Percentiles rank a stretch among this genome's conserved stretches.
These are phyloP conservation scores for Delichon dasypus DNA, from an alignment of 2,797 vertebrate species.

Conservation along the genomic window DNA sequence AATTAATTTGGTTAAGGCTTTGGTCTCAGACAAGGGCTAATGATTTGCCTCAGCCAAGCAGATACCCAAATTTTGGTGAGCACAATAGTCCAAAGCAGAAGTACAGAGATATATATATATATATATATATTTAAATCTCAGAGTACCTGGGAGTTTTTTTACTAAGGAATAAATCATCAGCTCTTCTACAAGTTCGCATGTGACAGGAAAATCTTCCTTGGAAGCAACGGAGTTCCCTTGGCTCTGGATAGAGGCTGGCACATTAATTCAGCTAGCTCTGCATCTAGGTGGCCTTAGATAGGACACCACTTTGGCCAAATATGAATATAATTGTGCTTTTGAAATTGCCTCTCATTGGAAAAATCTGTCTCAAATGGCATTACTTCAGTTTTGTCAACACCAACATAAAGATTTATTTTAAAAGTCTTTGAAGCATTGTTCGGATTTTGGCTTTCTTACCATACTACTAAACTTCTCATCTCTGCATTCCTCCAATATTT, in stretches of 20 bases:
- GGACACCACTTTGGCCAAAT: not conserved
- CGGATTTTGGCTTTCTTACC: constrained; percentile 42
- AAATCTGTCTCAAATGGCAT: not conserved
- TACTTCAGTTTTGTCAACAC: constrained; percentile 48
- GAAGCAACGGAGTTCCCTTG: not conserved
- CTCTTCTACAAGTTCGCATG: not conserved
- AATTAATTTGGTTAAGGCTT: not conserved
- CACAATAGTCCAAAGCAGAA: not conserved
- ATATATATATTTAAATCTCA: no score
- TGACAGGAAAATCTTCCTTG: not conserved
- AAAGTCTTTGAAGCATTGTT: constrained; percentile 58
- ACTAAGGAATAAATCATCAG: not conserved
- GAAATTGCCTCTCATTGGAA: not conserved
- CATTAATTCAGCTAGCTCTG: not conserved
- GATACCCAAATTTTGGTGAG: not conserved
- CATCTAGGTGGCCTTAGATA: not conserved
- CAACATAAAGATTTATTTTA: constrained; percentile 61
- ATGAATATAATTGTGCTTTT: not conserved
- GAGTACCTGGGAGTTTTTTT: not conserved
- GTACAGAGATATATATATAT: no score
- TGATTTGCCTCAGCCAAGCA: not conserved
- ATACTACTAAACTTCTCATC: constrained; percentile 6
- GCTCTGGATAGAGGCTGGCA: not conserved
- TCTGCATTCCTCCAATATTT: constrained; percentile 40
- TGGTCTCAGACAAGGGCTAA: not conserved